Conservation (phyloP, 2,888 invertebrate species). For the Chydorus sphaericus region DNA sequence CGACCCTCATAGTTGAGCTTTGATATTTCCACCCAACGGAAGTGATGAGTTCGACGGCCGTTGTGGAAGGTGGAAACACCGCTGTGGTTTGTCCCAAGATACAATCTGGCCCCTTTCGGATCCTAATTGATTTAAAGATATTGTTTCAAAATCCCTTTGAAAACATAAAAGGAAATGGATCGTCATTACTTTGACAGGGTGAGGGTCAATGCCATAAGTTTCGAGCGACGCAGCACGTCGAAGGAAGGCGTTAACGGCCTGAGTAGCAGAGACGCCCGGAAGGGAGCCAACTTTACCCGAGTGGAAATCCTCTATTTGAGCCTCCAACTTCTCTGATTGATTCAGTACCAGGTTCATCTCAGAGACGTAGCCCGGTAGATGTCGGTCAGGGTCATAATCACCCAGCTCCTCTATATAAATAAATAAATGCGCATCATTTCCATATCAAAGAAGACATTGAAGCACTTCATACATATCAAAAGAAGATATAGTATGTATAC, state of each 20-base stretch:
- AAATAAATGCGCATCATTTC: conserved; percentile 9
- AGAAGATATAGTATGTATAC: no score
- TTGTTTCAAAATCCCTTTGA: background rate
- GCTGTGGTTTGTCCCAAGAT: conserved; percentile 86
- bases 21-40: conserved; percentile 89
- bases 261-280: conserved; percentile 69
- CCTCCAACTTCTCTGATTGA: conserved; percentile 82
- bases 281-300: conserved; percentile 49
- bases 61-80: conserved; percentile 92
- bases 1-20: conserved; percentile 94
- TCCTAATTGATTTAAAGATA: conserved; percentile 43
- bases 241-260: conserved; percentile 79
- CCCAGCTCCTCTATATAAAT: conserved; percentile 69
- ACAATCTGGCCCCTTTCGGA: conserved; percentile 78
- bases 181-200: conserved; percentile 94
- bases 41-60: conserved; percentile 80
- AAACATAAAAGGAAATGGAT: conserved; percentile 15
- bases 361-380: conserved; percentile 75
- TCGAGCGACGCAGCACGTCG: conserved; percentile 81
- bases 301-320: conserved; percentile 83
- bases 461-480: background rate
- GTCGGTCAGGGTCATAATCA: conserved; percentile 77
- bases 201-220: conserved; percentile 95
- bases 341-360: conserved; percentile 81
- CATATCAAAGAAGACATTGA: background rate